Conservation (phyloP, 2,888 invertebrate species). For the Limnephilus auricula region DNA sequence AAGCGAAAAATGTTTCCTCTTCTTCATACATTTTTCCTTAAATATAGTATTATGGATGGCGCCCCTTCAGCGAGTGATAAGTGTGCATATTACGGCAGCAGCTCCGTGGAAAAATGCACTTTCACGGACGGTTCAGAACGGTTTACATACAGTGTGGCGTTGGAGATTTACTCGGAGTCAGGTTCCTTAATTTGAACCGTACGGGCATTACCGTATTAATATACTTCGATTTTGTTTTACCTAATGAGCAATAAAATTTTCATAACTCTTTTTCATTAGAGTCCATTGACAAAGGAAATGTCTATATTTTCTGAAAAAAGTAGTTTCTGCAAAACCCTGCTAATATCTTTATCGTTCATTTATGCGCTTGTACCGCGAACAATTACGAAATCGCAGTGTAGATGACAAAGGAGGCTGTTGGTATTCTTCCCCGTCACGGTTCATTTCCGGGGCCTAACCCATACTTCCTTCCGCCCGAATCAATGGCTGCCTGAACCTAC, state of each 20-base stretch:
- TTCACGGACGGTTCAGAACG: too few species aligned
- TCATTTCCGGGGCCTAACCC: conserved; percentile 59
- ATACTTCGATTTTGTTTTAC: too few species aligned
- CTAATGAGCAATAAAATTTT: not conserved
- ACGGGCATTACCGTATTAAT: too few species aligned
- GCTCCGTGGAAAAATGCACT: too few species aligned
- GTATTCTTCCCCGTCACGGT: conserved; percentile 41
- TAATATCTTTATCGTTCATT: not conserved
- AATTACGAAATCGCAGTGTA: not conserved
- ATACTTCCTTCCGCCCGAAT: conserved; percentile 64
- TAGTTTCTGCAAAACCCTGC: not conserved
- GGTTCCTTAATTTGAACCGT: too few species aligned
- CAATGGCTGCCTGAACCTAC: conserved; percentile 28
- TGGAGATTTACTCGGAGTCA: too few species aligned
- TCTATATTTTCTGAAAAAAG: not conserved
- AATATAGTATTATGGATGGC: too few species aligned
- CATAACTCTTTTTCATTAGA: not conserved
- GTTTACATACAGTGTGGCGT: too few species aligned
- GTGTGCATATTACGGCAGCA: too few species aligned
- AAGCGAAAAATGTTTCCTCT: too few species aligned
- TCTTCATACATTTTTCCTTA: too few species aligned
- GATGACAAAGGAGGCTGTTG: conserved; percentile 24
- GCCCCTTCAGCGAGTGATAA: too few species aligned
- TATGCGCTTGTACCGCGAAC: not conserved
- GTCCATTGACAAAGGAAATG: not conserved